Evolutionary conservation across 2,888 invertebrate species (phyloP), one percentile per base, ranked within the genome.

Genomic region (Oscheius sp.): DNA sequence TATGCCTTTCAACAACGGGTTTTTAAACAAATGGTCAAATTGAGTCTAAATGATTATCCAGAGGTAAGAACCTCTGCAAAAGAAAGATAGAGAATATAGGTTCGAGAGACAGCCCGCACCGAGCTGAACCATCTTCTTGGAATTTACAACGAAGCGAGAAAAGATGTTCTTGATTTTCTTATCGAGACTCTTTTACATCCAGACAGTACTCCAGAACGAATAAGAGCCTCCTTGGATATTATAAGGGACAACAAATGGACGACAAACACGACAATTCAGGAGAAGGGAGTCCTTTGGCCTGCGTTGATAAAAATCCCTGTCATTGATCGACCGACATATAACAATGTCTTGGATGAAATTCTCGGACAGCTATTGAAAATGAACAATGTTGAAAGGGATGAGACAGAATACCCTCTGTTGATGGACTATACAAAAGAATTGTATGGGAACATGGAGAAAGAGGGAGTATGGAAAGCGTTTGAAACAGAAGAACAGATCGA

Each of bases 11-110:
- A 67, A 14, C 20, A 30, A 9, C 28, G 49, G 17, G 33, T 67
- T 2, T 22, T 62, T 9, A 17, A n/a, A 1, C 20, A 38, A 2
- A 14, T 67, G 38, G 47, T 44, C 30, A 32, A 50, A 36, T 51
- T 67, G 20, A 32, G 30, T 9, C 28, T 67, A 14, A 67, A 67
- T 32, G 62, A 62, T 20, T 67, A 62, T 33, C 61, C 62, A 1
- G 67, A 62, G 38, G 67, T 67, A 6, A n/a, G 49, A 28, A 22
- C 8, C n/a, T 14, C 14, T 33, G 12, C 41, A 24, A 8, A 20
- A 2, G 9, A 3, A 5, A 22, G 4, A 1, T 2, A 8, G n/a
- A 49, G 4, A 4, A 4, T 38, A 30, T 30, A 66, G 66, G 67
- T 67, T 45, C 67, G 62, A 20, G 45, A 38, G 17, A 24, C 61